Base-by-base conservation (phyloP, 2,797 vertebrate species). In the Lagodon rhomboides region DNA sequence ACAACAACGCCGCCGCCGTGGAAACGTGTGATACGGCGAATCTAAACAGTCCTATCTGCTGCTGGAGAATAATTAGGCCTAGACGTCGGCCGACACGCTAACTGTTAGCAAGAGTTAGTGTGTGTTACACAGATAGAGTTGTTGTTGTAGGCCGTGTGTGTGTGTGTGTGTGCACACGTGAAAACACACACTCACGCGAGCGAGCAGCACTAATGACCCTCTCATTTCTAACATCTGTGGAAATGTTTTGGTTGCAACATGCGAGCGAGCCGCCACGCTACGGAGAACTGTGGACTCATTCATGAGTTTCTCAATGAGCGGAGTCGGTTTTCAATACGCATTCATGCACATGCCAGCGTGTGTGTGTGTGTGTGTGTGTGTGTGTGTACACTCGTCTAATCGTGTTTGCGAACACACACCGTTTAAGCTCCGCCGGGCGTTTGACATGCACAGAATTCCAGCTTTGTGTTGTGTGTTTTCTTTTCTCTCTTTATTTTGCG, bases 211-310 rank as follows among this genome's bases (percentile, higher is more conserved):
- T 88, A 91, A 85, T 79, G 87, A 81, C 68, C 68, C 73, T n/a
- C 68, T 78, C 75, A 56, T 88, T 87, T 84, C 67, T 82, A 69
- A 58, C 71, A 49, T 80, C 85, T 92, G 81, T 89, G 89, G 83
- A 87, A 88, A 92, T 86, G 89, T 92, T 92, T 92, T 69, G 79
- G 53, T 87, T 88, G 83, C 68, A 74, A 75, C 79, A 82, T 85
- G 59, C 76, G 72, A 85, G 65, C 50, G 77, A 75, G 66, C 67
- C 23, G 71, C 72, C 51, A 34, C 53, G 20, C 76, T 58, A 1
- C 70, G 49, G 71, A 89, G 88, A 83, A 91, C 90, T 91, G 88
- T 83, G 17, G 85, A 58, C 72, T 76, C 88, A 90, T 94, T 92
- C 93, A 91, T 75, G 85, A 78, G 22, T 73, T 83, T 17, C 72